phyloP scores from a whole-genome alignment of 2,888 invertebrate species.

The Clunio marinus region DNA sequence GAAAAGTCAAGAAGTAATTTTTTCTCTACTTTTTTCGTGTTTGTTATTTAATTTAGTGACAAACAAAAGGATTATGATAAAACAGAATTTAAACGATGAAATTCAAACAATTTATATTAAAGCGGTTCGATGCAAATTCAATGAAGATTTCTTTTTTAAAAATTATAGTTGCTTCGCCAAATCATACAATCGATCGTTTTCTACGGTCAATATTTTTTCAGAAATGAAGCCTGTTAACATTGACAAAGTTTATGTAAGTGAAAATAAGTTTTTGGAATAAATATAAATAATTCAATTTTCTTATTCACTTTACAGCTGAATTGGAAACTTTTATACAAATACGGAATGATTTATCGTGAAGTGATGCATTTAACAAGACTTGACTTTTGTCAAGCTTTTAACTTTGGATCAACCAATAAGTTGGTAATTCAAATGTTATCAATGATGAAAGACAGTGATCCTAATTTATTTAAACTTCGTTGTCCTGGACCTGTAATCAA shows the following conservation, averaged over 20 bases:
- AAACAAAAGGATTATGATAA: too few species aligned
- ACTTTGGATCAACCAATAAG: neutral
- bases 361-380: neutral
- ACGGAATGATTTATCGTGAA: constrained; percentile 5
- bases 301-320: too few species aligned
- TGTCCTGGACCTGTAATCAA: too few species aligned
- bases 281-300: too few species aligned
- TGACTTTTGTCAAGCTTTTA: neutral
- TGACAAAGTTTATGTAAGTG: neutral
- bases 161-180: too few species aligned
- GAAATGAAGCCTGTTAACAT: neutral
- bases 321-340: neutral
- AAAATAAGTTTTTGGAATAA: neutral
- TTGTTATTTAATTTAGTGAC: too few species aligned
- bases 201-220: neutral
- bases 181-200: neutral
- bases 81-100: neutral
- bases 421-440: neutral
- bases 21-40: too few species aligned
- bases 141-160: neutral
- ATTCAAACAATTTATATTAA: neutral
- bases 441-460: too few species aligned
- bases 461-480: too few species aligned
- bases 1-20: too few species aligned
- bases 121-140: neutral